phyloP scores from a whole-genome alignment of 2,888 invertebrate species.

The Spilosoma lubricipeda region DNA sequence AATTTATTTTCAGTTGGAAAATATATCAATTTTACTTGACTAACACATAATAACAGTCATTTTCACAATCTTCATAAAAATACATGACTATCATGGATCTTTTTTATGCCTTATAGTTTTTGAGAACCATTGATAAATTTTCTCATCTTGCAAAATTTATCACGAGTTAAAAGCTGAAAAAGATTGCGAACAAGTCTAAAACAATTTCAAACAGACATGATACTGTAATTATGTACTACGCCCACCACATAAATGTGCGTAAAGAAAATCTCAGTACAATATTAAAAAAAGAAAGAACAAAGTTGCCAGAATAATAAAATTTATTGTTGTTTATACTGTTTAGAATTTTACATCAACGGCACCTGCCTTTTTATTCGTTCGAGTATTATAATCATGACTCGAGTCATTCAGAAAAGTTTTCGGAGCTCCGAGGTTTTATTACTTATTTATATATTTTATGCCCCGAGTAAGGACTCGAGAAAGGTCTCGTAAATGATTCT shows the following conservation, averaged over 20 bases:
- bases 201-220: conserved; percentile 35
- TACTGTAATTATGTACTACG: conserved; percentile 27
- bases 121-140: conserved; percentile 11
- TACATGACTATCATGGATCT: not conserved
- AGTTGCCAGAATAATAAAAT: conserved; percentile 20
- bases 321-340: conserved; percentile 31
- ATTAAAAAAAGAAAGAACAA: conserved; percentile 22
- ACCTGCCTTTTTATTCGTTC: conserved; percentile 32
- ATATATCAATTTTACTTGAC: not conserved
- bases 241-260: conserved; percentile 29
- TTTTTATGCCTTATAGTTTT: conserved; percentile 2
- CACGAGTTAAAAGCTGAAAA: not conserved
- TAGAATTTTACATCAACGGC: conserved; percentile 28
- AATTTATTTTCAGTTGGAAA: not conserved
- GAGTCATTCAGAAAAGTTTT: conserved; percentile 12
- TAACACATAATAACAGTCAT: not conserved
- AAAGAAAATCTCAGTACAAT: conserved; percentile 21
- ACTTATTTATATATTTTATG: not conserved
- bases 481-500: not conserved
- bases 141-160: conserved; percentile 7
- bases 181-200: conserved; percentile 27
- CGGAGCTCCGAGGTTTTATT: not conserved
- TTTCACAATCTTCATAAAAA: not conserved
- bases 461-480: not conserved
- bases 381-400: conserved; percentile 21